A percentile compares a stretch with the other conserved stretches of the same genome.
Evolutionary conservation across 2,888 invertebrate species (phyloP).

Genomic region (Anodontia alba): DNA sequence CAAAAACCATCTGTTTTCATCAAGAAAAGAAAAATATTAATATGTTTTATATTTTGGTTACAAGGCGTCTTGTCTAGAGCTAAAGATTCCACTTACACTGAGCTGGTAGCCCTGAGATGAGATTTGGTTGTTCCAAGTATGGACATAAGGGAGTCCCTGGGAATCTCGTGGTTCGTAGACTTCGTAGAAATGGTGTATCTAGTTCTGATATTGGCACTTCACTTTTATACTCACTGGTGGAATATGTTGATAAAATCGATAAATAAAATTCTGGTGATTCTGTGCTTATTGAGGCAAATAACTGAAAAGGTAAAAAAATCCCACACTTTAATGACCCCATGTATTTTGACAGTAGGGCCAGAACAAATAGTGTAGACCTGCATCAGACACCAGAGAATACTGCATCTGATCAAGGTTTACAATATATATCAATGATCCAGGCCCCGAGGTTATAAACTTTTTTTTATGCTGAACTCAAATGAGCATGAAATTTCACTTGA

Average conservation of each 20-base stretch:
- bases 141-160: constrained; percentile 72
- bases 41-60: too few species aligned
- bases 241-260: constrained; percentile 69
- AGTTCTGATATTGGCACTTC: constrained; percentile 75
- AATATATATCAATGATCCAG: too few species aligned
- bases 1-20: too few species aligned
- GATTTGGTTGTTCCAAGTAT: constrained; percentile 81
- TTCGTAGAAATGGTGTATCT: constrained; percentile 76
- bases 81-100: constrained; percentile 81
- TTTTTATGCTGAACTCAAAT: too few species aligned
- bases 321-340: not conserved
- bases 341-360: not conserved
- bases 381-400: too few species aligned
- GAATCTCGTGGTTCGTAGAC: constrained; percentile 73
- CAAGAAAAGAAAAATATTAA: too few species aligned
- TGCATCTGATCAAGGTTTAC: too few species aligned
- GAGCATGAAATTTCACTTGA: too few species aligned
- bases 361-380: too few species aligned
- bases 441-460: too few species aligned
- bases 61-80: too few species aligned
- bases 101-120: constrained; percentile 79
- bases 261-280: constrained; percentile 59
- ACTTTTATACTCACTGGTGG: constrained; percentile 75
- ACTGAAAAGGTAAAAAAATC: constrained; percentile 60
- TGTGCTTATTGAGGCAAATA: constrained; percentile 69